Evolutionary conservation across 2,113 vertebrate genomes (phyloP).

Genomic region (Chaetodon auriga): DNA sequence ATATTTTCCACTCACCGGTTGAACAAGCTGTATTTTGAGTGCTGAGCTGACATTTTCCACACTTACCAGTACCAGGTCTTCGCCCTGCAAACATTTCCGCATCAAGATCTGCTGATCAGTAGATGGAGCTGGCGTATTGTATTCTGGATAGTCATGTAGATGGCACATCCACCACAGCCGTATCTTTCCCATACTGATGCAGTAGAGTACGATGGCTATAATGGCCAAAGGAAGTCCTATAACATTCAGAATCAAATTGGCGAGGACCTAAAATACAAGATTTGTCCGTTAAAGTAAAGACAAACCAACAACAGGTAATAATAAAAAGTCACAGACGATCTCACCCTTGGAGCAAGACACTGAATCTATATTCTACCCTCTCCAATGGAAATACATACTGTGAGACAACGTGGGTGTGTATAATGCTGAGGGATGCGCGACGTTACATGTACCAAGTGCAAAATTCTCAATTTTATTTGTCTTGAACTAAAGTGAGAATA

Average conservation of each 20-base stretch:
- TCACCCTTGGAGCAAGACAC: too few species aligned
- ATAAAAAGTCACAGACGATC: too few species aligned
- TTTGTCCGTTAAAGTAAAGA: not conserved
- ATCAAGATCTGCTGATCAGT: accelerated
- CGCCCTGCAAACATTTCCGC: conserved; percentile 23
- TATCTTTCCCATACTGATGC: accelerated
- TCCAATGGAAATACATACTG: too few species aligned
- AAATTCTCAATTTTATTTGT: not conserved
- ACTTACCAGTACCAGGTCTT: not conserved
- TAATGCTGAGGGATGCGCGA: too few species aligned
- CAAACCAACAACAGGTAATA: not conserved
- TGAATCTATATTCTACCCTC: too few species aligned
- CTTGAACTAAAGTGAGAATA: too few species aligned
- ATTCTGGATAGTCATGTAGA: accelerated
- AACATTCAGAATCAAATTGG: conserved; percentile 67
- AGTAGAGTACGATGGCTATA: conserved; percentile 67
- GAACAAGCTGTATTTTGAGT: not conserved
- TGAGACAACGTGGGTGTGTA: too few species aligned
- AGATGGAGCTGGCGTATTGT: not conserved
- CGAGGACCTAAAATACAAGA: conserved; percentile 59
- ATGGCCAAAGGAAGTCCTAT: conserved; percentile 64
- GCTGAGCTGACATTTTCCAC: not conserved
- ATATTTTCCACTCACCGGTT: not conserved
- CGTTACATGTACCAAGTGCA: too few species aligned
- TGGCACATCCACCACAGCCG: accelerated